phyloP scores from a whole-genome alignment of 92 coral and sea anemone species.

The Blastomussa wellsi region DNA sequence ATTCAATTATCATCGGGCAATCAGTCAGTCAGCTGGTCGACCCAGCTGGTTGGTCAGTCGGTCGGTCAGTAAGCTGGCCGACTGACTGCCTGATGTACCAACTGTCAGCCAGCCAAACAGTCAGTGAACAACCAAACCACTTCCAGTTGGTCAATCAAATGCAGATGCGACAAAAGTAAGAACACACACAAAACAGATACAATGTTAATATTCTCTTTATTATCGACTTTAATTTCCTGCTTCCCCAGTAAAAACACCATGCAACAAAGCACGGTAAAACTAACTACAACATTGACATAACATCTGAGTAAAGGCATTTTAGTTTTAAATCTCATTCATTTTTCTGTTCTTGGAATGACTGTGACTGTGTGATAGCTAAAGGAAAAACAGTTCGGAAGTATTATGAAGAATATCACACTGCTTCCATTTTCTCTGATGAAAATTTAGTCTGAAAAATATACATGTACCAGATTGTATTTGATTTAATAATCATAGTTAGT shows the following conservation, averaged over 20 bases:
- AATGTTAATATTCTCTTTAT: conserved; percentile 11
- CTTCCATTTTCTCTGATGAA: neutral
- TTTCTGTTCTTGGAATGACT: neutral
- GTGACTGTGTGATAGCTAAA: neutral
- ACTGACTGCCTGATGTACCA: too few relatives aligned
- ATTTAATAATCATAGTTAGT: neutral
- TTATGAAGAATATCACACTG: neutral
- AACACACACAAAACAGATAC: neutral
- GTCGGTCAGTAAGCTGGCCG: neutral
- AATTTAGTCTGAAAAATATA: neutral
- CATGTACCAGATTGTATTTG: neutral
- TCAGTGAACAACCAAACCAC: too few relatives aligned
- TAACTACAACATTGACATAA: conserved; percentile 17
- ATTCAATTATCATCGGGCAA: neutral
- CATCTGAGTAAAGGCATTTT: neutral
- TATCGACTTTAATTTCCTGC: conserved; percentile 5
- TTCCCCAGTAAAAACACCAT: conserved; percentile 27
- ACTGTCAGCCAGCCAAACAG: too few relatives aligned
- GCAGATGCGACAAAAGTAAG: neutral
- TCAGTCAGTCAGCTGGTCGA: neutral
- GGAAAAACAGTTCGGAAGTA: neutral
- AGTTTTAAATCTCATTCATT: neutral
- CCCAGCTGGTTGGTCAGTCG: too few relatives aligned
- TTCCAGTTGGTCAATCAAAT: too few relatives aligned
- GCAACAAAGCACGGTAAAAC: conserved; percentile 6